These are phyloP conservation scores for Smittia aterrima DNA, from an alignment of 2,888 invertebrate genomes.

Conservation along the genomic window DNA sequence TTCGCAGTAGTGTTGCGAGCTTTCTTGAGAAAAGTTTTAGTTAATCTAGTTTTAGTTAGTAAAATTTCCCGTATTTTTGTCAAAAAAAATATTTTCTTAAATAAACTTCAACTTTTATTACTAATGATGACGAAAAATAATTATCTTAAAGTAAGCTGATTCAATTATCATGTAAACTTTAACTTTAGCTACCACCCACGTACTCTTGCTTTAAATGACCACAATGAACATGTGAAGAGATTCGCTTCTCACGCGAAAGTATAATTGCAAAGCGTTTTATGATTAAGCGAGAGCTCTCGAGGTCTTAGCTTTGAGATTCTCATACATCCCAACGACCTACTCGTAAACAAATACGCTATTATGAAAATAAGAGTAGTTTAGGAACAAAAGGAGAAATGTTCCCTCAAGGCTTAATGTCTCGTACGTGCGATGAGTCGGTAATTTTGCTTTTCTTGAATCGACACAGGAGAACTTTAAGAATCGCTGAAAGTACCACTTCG, in stretches of 20 bases:
- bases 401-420: not conserved
- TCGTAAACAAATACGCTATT: not conserved
- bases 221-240: no score
- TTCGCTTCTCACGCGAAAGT: no score
- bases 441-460: not conserved
- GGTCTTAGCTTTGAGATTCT: not conserved
- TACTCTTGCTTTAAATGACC: no score
- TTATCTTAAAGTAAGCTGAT: no score
- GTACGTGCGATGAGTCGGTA: not conserved
- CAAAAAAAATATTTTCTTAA: no score
- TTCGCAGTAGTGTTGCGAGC: not conserved
- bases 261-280: no score
- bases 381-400: not conserved
- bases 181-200: no score
- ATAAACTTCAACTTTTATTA: no score
- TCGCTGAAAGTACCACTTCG: not conserved
- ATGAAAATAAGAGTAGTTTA: conserved; percentile 16
- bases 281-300: not conserved
- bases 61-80: no score
- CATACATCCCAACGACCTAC: not conserved
- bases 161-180: no score
- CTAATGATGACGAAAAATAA: no score
- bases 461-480: not conserved
- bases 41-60: no score
- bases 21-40: not conserved